Evolutionary conservation across 2,888 invertebrate genomes (phyloP), one percentile per base, ranked within the genome.

Genomic region (Apamea epomidion): DNA sequence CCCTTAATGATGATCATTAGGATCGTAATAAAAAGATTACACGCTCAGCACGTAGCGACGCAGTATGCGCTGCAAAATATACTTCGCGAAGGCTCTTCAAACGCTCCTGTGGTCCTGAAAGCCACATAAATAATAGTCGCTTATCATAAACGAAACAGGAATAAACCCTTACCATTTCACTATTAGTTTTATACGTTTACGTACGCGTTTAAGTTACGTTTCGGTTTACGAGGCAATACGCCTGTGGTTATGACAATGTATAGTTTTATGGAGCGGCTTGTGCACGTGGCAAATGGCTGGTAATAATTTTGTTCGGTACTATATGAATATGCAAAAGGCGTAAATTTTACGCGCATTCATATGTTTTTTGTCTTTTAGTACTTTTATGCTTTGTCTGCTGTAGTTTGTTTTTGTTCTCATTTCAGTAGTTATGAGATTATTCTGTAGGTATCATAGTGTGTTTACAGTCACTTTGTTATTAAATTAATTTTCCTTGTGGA

Each of bases 181-280:
- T 76, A 76, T 81, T 76, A 80, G 76, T 84, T 82, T 81, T 73
- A 88, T 78, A 74, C 54, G 72, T 72, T 70, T 74, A 76, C 60
- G 58, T 73, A 54, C 58, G 74, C 77, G 73, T 69, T 54, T 42
- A 51, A 68, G 81, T 81, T 54, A 87, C 62, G 51, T 77, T 37
- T 67, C 37, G 67, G 65, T 81, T 87, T 78, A 85, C 80, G 86
- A 85, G 60, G 68, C 58, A 67, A 69, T 70, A 69, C 60, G 74
- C 67, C n/a, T 37, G 32, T 37, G 62, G 25, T 60, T 37, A 18
- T 76, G 48, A 81, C 72, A 77, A 37, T 72, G 72, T 74, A 76
- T 54, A 68, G 64, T 80, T 84, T 85, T 75, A 84, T 72, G 62
- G 62, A 21, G 74, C 60, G 29, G 67, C 25, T 16, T 8, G 37